Base-by-base conservation (phyloP, 1,140 invertebrate genomes). In the Atta cephalotes region DNA sequence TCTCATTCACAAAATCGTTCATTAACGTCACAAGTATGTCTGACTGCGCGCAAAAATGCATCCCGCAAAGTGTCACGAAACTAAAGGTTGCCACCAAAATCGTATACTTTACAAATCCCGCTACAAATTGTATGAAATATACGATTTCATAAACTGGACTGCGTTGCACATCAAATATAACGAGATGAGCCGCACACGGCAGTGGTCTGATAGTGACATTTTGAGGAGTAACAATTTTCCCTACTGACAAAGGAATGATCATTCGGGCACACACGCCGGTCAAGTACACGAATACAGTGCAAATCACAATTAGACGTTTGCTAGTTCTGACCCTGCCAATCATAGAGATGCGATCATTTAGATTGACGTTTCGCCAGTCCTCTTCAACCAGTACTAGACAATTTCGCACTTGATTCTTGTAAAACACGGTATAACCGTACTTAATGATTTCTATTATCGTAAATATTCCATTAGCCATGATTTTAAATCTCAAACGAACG, bases 121-220 rank as follows among this genome's bases (percentile, higher is more conserved):
- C 35, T 85, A 92, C 39, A 45, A 45, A 45, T 45, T 45, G 39
- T 45, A 45, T 10, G 2, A 45, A 45, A 45, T 45, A 45, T 14
- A 91, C 28, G 10, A 92, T 84, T 31, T 92, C 91, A n/a, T 92
- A 92, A 63, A 25, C 68, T 0, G 91, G 89, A 0, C 60, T 81
- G 0, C 2, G 18, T 10, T 85, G 86, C 3, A 86, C 71, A 28
- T 92, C 68, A n/a, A 92, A 5, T 18, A 89, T 12, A 1, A 89
- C 1, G 6, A 89, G 82, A 25, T 88, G 70, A 12, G 74, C 53
- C 0, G 68, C 74, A 18, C 18, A 68, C 0, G 87, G 84, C 28
- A 90, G 51, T 0, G 86, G 78, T 77, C 87, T 90, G 18, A 89
- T 84, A 0, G 89, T 92, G 6, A 66, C 12, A 49, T 90, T 90